These are phyloP conservation scores for Amazona ochrocephala DNA, from an alignment of 2,797 vertebrate species.

Conservation along the genomic window DNA sequence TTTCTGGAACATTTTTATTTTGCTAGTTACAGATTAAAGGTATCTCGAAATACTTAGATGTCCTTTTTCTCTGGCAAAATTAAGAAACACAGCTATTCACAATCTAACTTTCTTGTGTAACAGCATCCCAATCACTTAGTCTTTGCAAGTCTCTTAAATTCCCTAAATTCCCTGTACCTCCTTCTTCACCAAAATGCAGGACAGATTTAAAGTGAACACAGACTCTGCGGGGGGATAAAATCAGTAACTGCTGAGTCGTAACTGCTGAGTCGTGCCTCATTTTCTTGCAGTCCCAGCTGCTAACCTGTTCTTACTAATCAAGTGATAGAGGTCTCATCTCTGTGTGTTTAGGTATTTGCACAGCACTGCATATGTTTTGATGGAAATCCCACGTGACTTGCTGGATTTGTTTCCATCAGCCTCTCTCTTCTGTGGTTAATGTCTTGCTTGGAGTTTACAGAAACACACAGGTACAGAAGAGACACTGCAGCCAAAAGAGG, in stretches of 20 bases:
- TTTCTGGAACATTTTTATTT: constrained; percentile 22
- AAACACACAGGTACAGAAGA: not conserved
- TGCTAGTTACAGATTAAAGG: constrained; percentile 11
- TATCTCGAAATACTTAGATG: not conserved
- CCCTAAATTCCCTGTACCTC: not conserved
- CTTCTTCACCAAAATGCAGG: not conserved
- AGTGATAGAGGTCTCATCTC: not conserved
- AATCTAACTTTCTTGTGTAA: not conserved
- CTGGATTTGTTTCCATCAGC: not conserved
- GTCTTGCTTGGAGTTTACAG: not conserved
- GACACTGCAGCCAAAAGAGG: not conserved
- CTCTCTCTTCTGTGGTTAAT: not conserved
- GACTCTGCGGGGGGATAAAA: not conserved
- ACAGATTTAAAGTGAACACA: not conserved
- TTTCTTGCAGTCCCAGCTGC: not conserved
- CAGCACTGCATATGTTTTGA: not conserved
- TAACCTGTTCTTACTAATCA: not conserved
- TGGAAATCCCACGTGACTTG: not conserved
- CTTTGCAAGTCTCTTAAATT: not conserved
- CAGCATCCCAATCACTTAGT: not conserved
- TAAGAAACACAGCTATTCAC: not conserved
- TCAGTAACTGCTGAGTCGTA: not conserved
- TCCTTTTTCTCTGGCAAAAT: not conserved
- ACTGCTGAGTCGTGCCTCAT: not conserved
- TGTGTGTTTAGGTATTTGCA: not conserved